Conservation (phyloP, 2,113 vertebrate genomes). For the Camelus dromedarius region DNA sequence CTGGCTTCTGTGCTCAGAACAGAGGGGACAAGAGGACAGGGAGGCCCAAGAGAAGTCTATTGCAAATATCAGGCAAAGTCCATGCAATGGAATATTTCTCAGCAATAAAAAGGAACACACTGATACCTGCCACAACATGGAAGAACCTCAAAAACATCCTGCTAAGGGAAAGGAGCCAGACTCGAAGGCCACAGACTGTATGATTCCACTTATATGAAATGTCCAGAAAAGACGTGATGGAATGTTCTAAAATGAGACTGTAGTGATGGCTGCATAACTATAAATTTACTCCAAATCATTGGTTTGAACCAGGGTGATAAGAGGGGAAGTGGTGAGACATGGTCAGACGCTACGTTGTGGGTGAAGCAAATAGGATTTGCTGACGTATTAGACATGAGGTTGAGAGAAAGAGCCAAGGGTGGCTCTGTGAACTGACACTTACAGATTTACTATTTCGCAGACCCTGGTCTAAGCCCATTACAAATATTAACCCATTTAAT, state of each 20-base stretch:
- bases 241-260: background rate
- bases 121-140: background rate
- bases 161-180: background rate
- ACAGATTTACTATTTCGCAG: background rate
- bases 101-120: background rate
- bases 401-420: background rate
- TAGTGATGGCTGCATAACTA: background rate
- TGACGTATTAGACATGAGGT: background rate
- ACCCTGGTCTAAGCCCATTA: too few species aligned
- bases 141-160: background rate
- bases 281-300: background rate
- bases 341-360: background rate
- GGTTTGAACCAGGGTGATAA: background rate
- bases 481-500: background rate
- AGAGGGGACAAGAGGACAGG: background rate
- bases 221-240: background rate
- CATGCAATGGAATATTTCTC: background rate
- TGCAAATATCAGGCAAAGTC: background rate
- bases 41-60: background rate
- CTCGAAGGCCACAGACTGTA: background rate
- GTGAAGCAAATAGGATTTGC: background rate
- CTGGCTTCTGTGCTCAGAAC: background rate
- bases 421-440: background rate
- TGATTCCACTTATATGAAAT: background rate
- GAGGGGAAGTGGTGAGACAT: background rate